Percentiles rank a stretch among this genome's conserved stretches.
These are phyloP conservation scores for Sebastes vulpes DNA, from an alignment of 2,797 vertebrate genomes.

Conservation along the genomic window DNA sequence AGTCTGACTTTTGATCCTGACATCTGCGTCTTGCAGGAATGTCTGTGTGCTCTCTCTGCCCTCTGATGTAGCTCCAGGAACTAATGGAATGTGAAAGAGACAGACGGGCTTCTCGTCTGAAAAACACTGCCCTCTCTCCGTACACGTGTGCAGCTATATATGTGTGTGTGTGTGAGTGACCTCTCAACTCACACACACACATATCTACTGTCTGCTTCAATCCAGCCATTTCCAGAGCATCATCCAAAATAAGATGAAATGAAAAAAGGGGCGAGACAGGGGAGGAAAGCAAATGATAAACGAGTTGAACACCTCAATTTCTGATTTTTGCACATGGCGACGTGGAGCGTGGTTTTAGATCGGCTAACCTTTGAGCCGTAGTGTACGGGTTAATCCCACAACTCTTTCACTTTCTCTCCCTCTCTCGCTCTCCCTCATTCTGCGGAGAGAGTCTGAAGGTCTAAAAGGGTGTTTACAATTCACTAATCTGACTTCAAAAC, in stretches of 20 bases:
- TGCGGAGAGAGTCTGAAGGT: conserved; percentile 77
- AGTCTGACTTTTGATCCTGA: conserved; percentile 87
- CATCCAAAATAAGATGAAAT: conserved; percentile 36
- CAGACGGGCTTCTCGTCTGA: conserved; percentile 86
- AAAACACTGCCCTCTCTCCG: conserved; percentile 82
- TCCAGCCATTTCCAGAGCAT: conserved; percentile 48
- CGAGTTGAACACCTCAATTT: conserved; percentile 43
- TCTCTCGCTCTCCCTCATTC: conserved; percentile 65
- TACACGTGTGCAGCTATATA: conserved; percentile 60
- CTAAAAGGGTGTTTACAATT: conserved; percentile 86
- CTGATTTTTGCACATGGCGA: conserved; percentile 44
- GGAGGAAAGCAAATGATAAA: conserved; percentile 35
- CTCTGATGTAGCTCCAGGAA: conserved; percentile 99
- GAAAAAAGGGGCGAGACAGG: conserved; percentile 24
- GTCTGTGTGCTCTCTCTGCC: conserved; percentile 93
- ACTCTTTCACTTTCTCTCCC: conserved; percentile 73
- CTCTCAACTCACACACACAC: conserved; percentile 31
- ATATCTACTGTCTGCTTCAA: conserved; percentile 66
- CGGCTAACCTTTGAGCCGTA: conserved; percentile 70
- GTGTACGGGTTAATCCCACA: conserved; percentile 75
- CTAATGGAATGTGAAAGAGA: conserved; percentile 99
- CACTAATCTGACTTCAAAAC: conserved; percentile 87
- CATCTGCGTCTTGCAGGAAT: conserved; percentile 96
- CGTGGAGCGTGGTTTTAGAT: conserved; percentile 47
- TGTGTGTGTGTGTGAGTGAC: conserved; percentile 20